phyloP scores from a whole-genome alignment of 2,888 invertebrate genomes.

The Drosophila differens region DNA sequence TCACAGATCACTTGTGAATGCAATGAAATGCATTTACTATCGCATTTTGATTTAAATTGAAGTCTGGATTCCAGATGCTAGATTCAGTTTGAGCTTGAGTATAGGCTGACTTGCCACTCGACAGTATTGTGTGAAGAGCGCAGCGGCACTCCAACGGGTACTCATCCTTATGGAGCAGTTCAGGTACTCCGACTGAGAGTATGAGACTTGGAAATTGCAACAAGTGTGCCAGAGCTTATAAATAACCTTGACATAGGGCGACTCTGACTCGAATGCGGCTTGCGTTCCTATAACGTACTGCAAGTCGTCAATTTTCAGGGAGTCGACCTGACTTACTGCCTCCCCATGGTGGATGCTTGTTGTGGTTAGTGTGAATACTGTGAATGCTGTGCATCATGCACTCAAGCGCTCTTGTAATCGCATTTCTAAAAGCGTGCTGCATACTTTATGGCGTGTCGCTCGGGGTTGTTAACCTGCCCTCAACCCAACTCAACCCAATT shows the following conservation, averaged over 20 bases:
- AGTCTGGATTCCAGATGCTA: conserved; percentile 10
- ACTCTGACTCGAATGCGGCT: conserved; percentile 4
- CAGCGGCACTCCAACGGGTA: conserved; percentile 15
- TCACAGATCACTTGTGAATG: conserved; percentile 26
- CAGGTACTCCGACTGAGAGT: conserved; percentile 16
- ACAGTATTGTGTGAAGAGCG: conserved; percentile 27
- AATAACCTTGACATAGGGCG: conserved; percentile 71
- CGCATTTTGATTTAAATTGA: conserved; percentile 33
- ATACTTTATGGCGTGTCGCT: conserved; percentile 58
- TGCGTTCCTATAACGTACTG: conserved; percentile 7
- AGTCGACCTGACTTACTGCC: background rate
- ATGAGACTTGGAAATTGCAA: conserved; percentile 39
- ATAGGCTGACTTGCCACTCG: conserved; percentile 25
- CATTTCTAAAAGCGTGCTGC: conserved; percentile 73
- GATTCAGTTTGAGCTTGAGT: conserved; percentile 9
- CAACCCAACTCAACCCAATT: conserved; percentile 14
- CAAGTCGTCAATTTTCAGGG: conserved; percentile 16
- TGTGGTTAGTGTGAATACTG: conserved; percentile 46
- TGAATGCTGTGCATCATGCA: conserved; percentile 57
- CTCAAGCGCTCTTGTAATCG: conserved; percentile 70
- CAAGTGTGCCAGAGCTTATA: conserved; percentile 61
- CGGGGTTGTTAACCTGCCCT: conserved; percentile 70
- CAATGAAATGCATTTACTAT: conserved; percentile 24
- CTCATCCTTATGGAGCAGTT: conserved; percentile 45
- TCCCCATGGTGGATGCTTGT: background rate